Base-by-base conservation (phyloP, 2,113 vertebrate species). In the Leucosticte australis region DNA sequence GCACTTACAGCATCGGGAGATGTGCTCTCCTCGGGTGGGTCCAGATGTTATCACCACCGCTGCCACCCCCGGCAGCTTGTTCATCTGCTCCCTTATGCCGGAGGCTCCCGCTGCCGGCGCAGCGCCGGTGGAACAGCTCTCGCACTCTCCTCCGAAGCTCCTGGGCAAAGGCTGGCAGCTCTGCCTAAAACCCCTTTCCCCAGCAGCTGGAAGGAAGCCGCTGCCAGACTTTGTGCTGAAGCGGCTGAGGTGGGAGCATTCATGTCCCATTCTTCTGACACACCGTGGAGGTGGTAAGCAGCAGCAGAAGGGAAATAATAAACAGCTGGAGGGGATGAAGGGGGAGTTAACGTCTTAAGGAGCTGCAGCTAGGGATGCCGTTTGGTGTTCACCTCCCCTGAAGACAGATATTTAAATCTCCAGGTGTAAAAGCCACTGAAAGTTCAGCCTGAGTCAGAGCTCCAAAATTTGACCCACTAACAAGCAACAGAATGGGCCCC, bases 371-470 rank as follows among this genome's bases (percentile, higher is more conserved):
- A 89, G 73, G 76, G 83, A 89, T 95, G 95, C 60, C 15, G 5
- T 67, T 90, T 81, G 86, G 80, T 87, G 92, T 27, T 95, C 69
- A 56, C 91, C 89, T 94, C 86, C 92, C 76, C 80, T 90, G 76
- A 73, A 97, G 88, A 94, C 77, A 96, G 83, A 77, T 83, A 96
- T 95, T 96, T 87, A 95, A 90, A 95, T 94, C 65, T 63, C 92
- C 94, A 95, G 93, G 94, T 96, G 90, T 76, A 90, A 90, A 95
- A 93, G 92, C 86, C 94, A 96, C 86, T 46, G 92, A 94, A 94
- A 96, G 90, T 95, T 94, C 94, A 96, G 56, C 88, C 82, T 88
- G 94, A 94, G 70, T 94, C 82, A 94, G 50, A 88, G 88, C 92
- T 86, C 49, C 80, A 90, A 86, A 70, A 49, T 70, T 47, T 87